Conservation (phyloP, 2,888 invertebrate species). For the Tigriopus californicus region DNA sequence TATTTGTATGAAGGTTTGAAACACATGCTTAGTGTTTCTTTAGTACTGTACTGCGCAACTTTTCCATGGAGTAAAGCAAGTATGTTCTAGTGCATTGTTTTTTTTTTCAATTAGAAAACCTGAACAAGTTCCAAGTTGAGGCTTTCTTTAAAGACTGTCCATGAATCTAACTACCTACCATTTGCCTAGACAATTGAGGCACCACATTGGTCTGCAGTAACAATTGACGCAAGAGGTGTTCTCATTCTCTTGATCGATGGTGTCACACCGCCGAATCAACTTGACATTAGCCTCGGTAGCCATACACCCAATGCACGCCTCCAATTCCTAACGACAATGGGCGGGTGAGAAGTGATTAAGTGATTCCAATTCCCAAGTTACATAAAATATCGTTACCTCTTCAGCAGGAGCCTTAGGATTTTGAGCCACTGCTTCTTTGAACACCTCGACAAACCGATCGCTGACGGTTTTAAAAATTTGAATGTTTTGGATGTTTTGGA, state of each 20-base stretch:
- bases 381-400: constrained; percentile 17
- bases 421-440: constrained; percentile 48
- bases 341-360: too few species aligned
- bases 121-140: too few species aligned
- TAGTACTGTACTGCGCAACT: too few species aligned
- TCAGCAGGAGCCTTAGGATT: constrained; percentile 47
- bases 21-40: too few species aligned
- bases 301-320: constrained; percentile 77
- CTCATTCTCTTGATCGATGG: constrained; percentile 29
- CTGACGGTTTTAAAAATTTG: constrained; percentile 54
- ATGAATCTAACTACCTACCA: constrained; percentile 34
- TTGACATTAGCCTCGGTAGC: constrained; percentile 56
- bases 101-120: too few species aligned
- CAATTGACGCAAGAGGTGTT: constrained; percentile 35
- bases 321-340: constrained; percentile 42
- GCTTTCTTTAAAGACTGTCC: constrained; percentile 17
- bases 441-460: constrained; percentile 66
- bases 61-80: too few species aligned
- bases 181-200: constrained; percentile 58
- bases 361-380: too few species aligned
- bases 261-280: constrained; percentile 45
- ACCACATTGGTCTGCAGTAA: constrained; percentile 74
- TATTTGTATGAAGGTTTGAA: too few species aligned
- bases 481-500: constrained; percentile 45
- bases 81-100: too few species aligned